Evolutionary conservation across 2,113 vertebrate genomes (phyloP).

Genomic region (Siniperca knerii): DNA sequence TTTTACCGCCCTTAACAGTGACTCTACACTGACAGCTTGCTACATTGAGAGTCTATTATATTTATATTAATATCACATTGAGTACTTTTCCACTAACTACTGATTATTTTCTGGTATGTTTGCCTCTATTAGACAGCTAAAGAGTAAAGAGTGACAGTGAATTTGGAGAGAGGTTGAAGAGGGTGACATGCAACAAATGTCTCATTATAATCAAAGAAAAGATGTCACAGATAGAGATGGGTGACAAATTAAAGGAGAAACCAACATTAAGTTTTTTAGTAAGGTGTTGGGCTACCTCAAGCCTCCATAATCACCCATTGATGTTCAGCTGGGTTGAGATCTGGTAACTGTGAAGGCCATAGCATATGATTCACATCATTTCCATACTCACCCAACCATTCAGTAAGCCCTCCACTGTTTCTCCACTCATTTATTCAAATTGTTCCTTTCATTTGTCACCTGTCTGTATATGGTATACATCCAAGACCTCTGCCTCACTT

Average conservation of each 20-base stretch:
- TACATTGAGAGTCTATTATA: not conserved
- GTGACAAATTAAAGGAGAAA: not conserved
- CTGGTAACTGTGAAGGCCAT: too few relatives aligned
- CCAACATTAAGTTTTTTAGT: too few relatives aligned
- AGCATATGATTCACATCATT: too few relatives aligned
- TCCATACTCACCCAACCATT: too few relatives aligned
- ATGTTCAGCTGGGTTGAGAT: too few relatives aligned
- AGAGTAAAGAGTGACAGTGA: not conserved
- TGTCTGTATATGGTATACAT: too few relatives aligned
- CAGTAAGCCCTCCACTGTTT: too few relatives aligned
- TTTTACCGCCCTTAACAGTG: not conserved
- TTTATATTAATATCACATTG: not conserved
- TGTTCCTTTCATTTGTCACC: too few relatives aligned
- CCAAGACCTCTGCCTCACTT: too few relatives aligned
- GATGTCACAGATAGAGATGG: not conserved
- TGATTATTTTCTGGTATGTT: not conserved
- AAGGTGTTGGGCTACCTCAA: not conserved
- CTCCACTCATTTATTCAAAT: too few relatives aligned
- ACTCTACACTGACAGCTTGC: not conserved
- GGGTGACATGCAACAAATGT: not conserved
- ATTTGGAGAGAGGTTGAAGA: not conserved
- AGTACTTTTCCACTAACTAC: not conserved
- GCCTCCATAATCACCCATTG: not conserved
- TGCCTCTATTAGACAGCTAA: too few relatives aligned
- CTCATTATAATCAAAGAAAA: not conserved